phyloP scores from a whole-genome alignment of 2,888 invertebrate genomes.

The Ctena decussata region DNA sequence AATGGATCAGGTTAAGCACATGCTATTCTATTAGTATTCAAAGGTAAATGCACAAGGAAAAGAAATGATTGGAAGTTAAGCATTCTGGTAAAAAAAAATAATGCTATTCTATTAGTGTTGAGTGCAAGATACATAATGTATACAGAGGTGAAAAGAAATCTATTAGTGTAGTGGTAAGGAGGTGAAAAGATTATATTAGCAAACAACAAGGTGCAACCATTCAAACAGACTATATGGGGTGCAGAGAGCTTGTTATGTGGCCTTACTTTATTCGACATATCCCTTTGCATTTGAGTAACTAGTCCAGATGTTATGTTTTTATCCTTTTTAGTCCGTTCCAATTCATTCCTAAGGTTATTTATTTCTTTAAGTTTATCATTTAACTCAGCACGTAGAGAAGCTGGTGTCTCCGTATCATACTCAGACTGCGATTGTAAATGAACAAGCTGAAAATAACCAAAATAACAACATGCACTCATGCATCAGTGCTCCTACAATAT shows the following conservation, averaged over 20 bases:
- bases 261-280: conserved; percentile 86
- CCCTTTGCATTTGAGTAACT: conserved; percentile 86
- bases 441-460: conserved; percentile 52
- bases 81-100: too few relatives aligned
- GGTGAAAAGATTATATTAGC: background rate
- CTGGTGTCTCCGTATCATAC: conserved; percentile 53
- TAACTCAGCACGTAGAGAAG: conserved; percentile 72
- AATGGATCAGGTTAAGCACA: too few relatives aligned
- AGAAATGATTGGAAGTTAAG: too few relatives aligned
- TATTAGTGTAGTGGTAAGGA: too few relatives aligned
- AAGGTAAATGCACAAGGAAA: too few relatives aligned
- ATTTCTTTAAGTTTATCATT: conserved; percentile 80
- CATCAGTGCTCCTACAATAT: background rate
- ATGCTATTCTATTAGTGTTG: too few relatives aligned
- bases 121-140: too few relatives aligned
- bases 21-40: too few relatives aligned
- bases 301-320: conserved; percentile 85
- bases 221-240: background rate
- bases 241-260: background rate
- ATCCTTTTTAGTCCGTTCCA: conserved; percentile 85
- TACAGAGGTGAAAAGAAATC: too few relatives aligned
- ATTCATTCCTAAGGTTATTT: conserved; percentile 79
- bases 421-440: conserved; percentile 56
- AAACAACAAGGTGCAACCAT: background rate
- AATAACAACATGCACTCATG: conserved; percentile 3